A percentile compares a stretch with the other conserved stretches of the same genome.
Conservation (phyloP, 2,797 vertebrate genomes). For the Pelodytes ibericus region DNA sequence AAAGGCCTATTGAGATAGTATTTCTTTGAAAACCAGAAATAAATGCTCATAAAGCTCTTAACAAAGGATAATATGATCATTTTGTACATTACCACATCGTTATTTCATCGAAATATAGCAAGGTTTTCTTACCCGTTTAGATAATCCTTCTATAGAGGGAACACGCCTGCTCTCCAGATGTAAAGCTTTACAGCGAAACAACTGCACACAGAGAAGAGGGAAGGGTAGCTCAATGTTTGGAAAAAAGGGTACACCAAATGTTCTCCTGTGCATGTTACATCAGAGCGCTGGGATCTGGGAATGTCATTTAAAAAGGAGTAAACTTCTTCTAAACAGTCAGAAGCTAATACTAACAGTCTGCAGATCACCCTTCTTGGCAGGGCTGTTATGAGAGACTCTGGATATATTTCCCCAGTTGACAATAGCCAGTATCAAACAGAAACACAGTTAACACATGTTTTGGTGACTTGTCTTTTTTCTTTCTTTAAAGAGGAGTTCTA, state of each 20-base stretch:
- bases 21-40: slow-evolving; percentile 2
- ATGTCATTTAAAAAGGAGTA: slow-evolving; percentile 44
- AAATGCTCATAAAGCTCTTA: slow-evolving; percentile 6
- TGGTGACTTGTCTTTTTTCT: too few relatives aligned
- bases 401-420: slow-evolving; percentile 35
- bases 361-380: slow-evolving; percentile 47
- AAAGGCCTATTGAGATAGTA: too few relatives aligned
- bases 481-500: too few relatives aligned
- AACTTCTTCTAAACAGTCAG: slow-evolving; percentile 45
- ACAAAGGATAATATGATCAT: slow-evolving; percentile 12
- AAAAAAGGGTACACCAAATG: slow-evolving; percentile 13
- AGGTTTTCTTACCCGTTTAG: slow-evolving; percentile 2
- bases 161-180: not conserved
- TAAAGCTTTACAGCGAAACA: slow-evolving; percentile 19
- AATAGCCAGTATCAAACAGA: slow-evolving; percentile 25
- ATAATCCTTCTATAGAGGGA: slow-evolving; percentile 11
- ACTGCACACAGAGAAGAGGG: slow-evolving; percentile 40
- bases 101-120: slow-evolving; percentile 13
- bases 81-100: slow-evolving; percentile 21
- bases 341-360: slow-evolving; percentile 45
- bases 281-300: slow-evolving; percentile 41
- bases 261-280: slow-evolving; percentile 45
- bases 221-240: slow-evolving; percentile 33
- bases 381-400: slow-evolving; percentile 12
- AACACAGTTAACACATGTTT: not conserved